These are phyloP conservation scores for Triplophysa dalaica DNA, from an alignment of 2,113 vertebrate species.

Conservation along the genomic window DNA sequence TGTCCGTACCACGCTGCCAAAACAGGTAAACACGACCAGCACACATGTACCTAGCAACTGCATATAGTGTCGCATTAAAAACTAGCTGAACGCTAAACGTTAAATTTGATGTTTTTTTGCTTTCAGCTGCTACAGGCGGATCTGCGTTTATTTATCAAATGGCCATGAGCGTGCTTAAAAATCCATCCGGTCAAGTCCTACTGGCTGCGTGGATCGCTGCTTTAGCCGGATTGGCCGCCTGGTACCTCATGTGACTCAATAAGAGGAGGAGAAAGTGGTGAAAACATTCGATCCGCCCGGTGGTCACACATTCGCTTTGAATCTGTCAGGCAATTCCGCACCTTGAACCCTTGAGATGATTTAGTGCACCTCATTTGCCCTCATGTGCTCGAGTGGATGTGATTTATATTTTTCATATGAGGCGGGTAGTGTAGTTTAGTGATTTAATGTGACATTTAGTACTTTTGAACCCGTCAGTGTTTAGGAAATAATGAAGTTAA, in stretches of 20 bases:
- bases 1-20: conserved; percentile 88
- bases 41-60: too few relatives aligned
- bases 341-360: neutral
- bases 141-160: conserved; percentile 72
- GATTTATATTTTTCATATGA: too few relatives aligned
- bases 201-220: conserved; percentile 80
- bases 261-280: neutral
- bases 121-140: conserved; percentile 69
- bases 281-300: too few relatives aligned
- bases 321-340: neutral
- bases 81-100: too few relatives aligned
- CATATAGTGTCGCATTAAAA: neutral
- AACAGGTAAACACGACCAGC: conserved; percentile 68
- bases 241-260: conserved; percentile 71
- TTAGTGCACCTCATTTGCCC: conserved; percentile 9
- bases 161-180: conserved; percentile 72
- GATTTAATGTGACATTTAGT: neutral
- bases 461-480: neutral
- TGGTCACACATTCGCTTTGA: neutral
- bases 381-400: neutral
- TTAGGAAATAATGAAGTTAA: conserved; percentile 8
- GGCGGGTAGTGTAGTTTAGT: neutral
- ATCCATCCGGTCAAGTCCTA: conserved; percentile 82
- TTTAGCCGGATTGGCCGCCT: conserved; percentile 80
- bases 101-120: neutral